These are phyloP conservation scores for Amphipyra berbera DNA, from an alignment of 2,888 invertebrate species.

Conservation along the genomic window DNA sequence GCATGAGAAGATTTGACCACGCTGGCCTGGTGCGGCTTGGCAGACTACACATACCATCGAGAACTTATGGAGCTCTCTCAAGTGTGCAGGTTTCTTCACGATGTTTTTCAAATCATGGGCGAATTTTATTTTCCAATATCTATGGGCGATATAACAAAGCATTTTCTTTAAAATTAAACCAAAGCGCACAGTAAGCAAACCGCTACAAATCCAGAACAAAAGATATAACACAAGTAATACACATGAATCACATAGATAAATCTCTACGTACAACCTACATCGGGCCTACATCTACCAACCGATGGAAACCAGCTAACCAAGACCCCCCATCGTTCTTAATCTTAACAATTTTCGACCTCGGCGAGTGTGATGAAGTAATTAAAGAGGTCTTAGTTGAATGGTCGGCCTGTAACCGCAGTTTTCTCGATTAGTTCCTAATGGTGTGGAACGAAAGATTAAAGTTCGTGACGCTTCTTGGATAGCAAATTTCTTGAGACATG, in stretches of 20 bases:
- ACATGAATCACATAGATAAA: constrained; percentile 61
- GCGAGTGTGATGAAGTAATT: constrained; percentile 59
- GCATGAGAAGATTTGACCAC: no score
- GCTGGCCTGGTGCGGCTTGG: no score
- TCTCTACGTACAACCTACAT: constrained; percentile 64
- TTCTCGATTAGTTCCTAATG: constrained; percentile 79
- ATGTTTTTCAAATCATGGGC: no score
- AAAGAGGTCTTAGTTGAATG: constrained; percentile 65
- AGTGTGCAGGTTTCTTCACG: no score
- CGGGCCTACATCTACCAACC: constrained; percentile 56
- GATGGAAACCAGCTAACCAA: constrained; percentile 50
- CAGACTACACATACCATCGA: no score
- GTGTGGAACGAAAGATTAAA: constrained; percentile 78
- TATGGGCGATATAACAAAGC: no score
- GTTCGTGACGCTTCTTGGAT: constrained; percentile 63
- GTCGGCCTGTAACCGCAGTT: constrained; percentile 66
- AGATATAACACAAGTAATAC: constrained; percentile 42
- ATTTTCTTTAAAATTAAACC: constrained; percentile 2
- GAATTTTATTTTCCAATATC: no score
- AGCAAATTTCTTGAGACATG: constrained; percentile 53
- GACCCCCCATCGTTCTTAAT: constrained; percentile 58
- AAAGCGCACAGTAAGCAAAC: background rate
- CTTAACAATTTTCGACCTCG: constrained; percentile 43
- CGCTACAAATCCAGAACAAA: constrained; percentile 1
- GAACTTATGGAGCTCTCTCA: no score